Evolutionary conservation across 2,888 invertebrate species (phyloP), one percentile per base, ranked within the genome.

Genomic region (Nesidiocoris tenuis): DNA sequence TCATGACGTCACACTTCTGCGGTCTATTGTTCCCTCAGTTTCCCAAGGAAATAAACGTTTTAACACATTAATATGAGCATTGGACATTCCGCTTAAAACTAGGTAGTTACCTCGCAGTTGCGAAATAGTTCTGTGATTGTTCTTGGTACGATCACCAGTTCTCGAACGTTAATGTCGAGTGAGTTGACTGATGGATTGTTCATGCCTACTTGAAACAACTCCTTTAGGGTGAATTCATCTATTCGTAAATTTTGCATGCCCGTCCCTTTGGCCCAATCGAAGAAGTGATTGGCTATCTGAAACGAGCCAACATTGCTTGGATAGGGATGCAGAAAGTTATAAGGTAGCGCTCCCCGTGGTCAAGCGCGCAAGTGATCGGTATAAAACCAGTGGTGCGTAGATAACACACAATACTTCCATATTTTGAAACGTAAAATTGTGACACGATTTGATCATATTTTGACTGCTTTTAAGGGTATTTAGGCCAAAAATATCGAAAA

Each of bases 191-290:
- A 72, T 18, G 72, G 72, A 23, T 72, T 72, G 54, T 72, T 54
- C 72, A 72, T 72, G n/a, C 63, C 72, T 3, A 72, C 72, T 72
- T 72, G 61, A 39, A 72, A 72, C 17, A 72, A 54, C 7, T 39
- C 23, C 23, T 72, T 72, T 61, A 72, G 23, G 1, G 63, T 63
- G 39, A 39, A 22, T 54, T 72, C 72, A 61, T 72, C 54, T n/a
- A 72, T 72, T 16, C 72, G 61, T 3, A 72, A 24, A 17, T 59
- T 70, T 17, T 61, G 25, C 72, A 72, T 72, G 16, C 72, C 72
- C 7, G 72, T 72, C 12, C 18, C 21, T n/a, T 19, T 12, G 21
- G 61, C 19, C 72, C 72, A 72, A 12, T 61, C 39, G 21, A 24
- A 72, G 18, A 72, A 72, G 3, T 17, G 24, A 18, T 39, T 39